Conservation (phyloP, 2,113 vertebrate species). For the Bos taurus region DNA sequence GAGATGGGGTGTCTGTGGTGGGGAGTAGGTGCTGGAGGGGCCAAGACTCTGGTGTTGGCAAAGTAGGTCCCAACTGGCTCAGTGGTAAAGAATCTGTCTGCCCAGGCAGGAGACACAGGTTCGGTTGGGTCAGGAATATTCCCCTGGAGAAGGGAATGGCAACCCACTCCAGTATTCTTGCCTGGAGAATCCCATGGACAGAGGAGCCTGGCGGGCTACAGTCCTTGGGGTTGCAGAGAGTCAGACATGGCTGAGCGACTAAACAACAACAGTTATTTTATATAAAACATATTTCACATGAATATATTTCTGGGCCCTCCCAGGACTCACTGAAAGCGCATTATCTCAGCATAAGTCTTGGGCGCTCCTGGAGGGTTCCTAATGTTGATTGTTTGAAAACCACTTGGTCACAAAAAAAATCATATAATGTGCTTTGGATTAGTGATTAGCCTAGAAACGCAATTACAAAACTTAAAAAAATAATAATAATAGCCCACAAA, state of each 20-base stretch:
- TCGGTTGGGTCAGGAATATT: not conserved
- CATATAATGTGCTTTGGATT: fast-evolving
- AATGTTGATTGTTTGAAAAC: too few species aligned
- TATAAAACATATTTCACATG: not conserved
- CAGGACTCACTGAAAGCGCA: fast-evolving
- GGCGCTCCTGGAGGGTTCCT: fast-evolving
- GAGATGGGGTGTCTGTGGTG: not conserved
- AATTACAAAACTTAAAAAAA: fast-evolving
- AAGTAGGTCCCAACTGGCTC: not conserved
- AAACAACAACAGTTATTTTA: not conserved
- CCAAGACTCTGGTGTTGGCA: not conserved
- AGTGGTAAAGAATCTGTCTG: not conserved
- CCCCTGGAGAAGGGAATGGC: not conserved
- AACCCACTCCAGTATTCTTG: not conserved
- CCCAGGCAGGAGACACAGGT: not conserved
- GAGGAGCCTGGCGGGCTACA: not conserved
- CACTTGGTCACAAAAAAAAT: fast-evolving
- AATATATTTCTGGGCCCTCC: too few species aligned
- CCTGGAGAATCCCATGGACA: not conserved
- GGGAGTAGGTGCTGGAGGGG: not conserved
- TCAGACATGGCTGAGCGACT: not conserved
- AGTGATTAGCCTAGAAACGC: not conserved
- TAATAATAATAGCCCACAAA: too few species aligned
- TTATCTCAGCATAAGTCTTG: fast-evolving
- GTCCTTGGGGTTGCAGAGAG: not conserved